Evolutionary conservation across 2,113 vertebrate genomes (phyloP).

Genomic region (Lycocorax pyrrhopterus): DNA sequence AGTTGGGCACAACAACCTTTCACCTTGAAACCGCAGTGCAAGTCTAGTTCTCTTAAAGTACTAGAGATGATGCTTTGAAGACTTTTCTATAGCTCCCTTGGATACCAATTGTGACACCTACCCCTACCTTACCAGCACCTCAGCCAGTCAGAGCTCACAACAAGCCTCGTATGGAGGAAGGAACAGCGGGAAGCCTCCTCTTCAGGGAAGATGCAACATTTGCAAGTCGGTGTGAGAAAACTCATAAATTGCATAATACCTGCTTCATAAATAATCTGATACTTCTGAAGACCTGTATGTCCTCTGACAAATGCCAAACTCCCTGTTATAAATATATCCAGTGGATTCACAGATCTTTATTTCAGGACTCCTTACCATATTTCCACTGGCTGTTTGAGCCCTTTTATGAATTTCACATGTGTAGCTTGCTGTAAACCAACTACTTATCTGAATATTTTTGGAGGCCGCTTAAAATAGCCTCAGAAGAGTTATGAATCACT

Average conservation of each 20-base stretch:
- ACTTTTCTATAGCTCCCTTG: neutral
- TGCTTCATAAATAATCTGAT: neutral
- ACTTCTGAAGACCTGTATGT: neutral
- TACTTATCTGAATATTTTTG: neutral
- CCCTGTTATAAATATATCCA: neutral
- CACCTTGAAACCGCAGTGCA: neutral
- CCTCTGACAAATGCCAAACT: neutral
- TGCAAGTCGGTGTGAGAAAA: neutral
- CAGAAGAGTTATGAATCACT: neutral
- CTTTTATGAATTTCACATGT: neutral
- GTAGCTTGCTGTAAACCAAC: neutral
- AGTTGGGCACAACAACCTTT: neutral
- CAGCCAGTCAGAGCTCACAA: neutral
- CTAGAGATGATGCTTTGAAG: neutral
- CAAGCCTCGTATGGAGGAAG: neutral
- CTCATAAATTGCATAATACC: neutral
- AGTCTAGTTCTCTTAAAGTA: neutral
- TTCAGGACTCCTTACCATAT: neutral
- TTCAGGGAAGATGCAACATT: neutral
- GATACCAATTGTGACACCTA: neutral
- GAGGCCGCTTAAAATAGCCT: neutral
- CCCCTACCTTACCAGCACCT: neutral
- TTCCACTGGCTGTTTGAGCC: neutral
- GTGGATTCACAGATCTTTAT: neutral
- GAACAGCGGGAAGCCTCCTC: neutral